Evolutionary conservation across 2,797 vertebrate species (phyloP), one percentile per base, ranked within the genome.

Genomic region (Botia almorhae): DNA sequence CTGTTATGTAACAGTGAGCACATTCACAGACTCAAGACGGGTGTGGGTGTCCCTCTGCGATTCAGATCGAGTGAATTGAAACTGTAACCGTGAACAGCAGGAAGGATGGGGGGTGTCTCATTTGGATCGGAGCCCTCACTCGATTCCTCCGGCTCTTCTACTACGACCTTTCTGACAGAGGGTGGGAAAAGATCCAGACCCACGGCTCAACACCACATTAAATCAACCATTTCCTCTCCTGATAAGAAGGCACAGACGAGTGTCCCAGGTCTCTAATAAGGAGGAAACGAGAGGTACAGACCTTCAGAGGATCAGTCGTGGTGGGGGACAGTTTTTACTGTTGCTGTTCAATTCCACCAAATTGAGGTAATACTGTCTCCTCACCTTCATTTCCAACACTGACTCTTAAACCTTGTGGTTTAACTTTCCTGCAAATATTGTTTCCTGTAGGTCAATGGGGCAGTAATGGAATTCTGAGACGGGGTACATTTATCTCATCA

Each of bases 201-300:
- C 72, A 17, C 87, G 86, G 85, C 85, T 89, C 87, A 89, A 85
- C 8, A 61, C 91, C 92, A 91, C 86, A 93, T 93, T 91, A 90
- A 93, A 92, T 91, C 58, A 4, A 89, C 81, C 89, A 82, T 93
- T 94, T 93, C 93, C 90, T 94, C 81, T 75, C 76, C 83, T 89
- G 85, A 92, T 89, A 90, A 90, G 87, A 88, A 87, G 83, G 81
- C 82, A 83, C 71, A 87, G 87, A 89, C 84, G 91, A 91, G 87
- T 85, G 91, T 94, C 91, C 91, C 91, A 93, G 92, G 92, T 86
- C 78, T 87, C 75, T 65, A 67, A 82, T 76, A 60, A 86, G 63
- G 83, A 88, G 87, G 87, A 85, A 91, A 86, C 19, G 6, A 26
- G 60, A 86, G 84, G 87, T 26, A 86, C 85, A 84, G 83, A 88